These are phyloP conservation scores for Ranitomeya imitator DNA, from an alignment of 2,113 vertebrate genomes.

Conservation along the genomic window DNA sequence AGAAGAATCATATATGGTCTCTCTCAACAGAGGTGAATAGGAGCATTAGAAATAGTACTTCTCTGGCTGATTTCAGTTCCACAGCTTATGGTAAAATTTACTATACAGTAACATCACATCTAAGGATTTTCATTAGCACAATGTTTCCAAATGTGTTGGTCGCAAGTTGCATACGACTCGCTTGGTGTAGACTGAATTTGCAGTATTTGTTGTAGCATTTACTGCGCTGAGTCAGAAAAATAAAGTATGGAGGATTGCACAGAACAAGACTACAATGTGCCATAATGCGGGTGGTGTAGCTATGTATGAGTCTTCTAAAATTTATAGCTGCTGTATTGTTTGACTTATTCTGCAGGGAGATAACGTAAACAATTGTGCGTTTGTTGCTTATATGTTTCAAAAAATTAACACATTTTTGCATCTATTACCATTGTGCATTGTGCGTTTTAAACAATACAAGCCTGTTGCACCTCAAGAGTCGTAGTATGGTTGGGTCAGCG, in stretches of 20 bases:
- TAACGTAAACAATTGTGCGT: conserved; percentile 10
- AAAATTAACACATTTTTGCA: conserved; percentile 14
- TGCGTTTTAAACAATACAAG: neutral
- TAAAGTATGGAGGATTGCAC: neutral
- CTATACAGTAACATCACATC: too few species aligned
- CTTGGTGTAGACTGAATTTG: too few species aligned
- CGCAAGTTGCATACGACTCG: too few species aligned
- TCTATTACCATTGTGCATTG: neutral
- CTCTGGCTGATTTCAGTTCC: too few species aligned
- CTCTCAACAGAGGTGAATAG: neutral
- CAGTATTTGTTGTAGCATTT: neutral
- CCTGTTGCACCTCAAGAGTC: neutral
- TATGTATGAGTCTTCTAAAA: neutral
- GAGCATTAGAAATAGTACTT: neutral
- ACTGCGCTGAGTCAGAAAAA: neutral
- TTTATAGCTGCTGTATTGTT: neutral
- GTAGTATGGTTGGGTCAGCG: neutral
- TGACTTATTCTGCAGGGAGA: neutral
- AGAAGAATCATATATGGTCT: neutral
- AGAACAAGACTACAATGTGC: conserved; percentile 34
- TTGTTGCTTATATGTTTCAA: conserved; percentile 10
- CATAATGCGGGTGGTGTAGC: neutral
- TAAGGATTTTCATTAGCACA: too few species aligned
- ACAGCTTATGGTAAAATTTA: neutral
- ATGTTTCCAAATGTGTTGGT: too few species aligned